These are phyloP conservation scores for Acanthaster planci DNA, from an alignment of 35 echinoderm and acorn worm genomes.

Conservation along the genomic window DNA sequence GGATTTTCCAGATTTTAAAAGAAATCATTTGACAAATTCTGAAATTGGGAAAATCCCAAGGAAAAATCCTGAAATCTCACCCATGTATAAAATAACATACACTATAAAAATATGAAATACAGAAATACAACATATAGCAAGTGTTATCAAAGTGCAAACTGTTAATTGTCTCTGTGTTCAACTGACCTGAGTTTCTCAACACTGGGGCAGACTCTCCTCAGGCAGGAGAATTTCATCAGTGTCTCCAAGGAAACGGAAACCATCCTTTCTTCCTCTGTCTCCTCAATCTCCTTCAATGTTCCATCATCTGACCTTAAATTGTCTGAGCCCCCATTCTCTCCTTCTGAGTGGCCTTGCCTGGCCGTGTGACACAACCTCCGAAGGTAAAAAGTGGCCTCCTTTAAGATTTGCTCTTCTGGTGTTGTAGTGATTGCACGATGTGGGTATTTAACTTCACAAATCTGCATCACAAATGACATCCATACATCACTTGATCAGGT, in stretches of 20 bases:
- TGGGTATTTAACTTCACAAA: not conserved
- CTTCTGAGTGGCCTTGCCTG: not conserved
- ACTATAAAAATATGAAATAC: too few relatives aligned
- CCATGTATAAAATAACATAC: too few relatives aligned
- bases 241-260: not conserved
- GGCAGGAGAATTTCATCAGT: slow-evolving; percentile 12
- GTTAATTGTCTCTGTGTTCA: not conserved
- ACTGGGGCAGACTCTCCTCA: slow-evolving; percentile 42
- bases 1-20: too few relatives aligned
- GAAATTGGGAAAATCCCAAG: too few relatives aligned
- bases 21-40: too few relatives aligned
- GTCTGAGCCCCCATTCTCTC: not conserved
- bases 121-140: too few relatives aligned
- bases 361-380: not conserved
- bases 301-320: slow-evolving; percentile 3
- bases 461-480: slow-evolving; percentile 3
- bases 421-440: not conserved
- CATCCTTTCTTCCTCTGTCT: not conserved
- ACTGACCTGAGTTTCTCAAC: slow-evolving; percentile 34
- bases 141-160: not conserved
- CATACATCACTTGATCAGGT: too few relatives aligned
- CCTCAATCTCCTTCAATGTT: not conserved
- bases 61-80: too few relatives aligned
- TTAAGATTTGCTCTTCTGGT: slow-evolving; percentile 4
- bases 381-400: not conserved